Evolutionary conservation across 2,888 invertebrate species (phyloP), one percentile per base, ranked within the genome.

Genomic region (Spodoptera picta): DNA sequence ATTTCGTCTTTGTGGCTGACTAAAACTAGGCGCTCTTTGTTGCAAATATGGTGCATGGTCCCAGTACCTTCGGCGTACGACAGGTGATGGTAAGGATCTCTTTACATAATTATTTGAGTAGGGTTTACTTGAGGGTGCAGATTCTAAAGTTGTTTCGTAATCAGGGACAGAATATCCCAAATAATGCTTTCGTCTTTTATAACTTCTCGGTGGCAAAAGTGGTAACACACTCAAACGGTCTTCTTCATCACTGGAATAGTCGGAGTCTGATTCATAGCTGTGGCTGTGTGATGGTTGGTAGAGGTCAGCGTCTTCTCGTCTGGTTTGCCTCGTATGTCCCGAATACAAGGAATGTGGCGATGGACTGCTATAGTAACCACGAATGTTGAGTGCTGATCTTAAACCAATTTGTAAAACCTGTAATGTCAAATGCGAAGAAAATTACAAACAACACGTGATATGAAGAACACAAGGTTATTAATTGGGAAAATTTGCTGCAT

Each of bases 391-490:
- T 4, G 65, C 71, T 5, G 45, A 23, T 42, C 49, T 56, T 56
- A 70, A 70, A 75, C 47, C 71, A 70, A 72, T 75, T 72, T 72
- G 75, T 54, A 72, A 54, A 54, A 70, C n/a, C 71, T 72, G 75
- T 50, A 53, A 72, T 64, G 36, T 47, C 12, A 46, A 70, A 75
- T 54, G 23, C 36, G 42, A 31, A 54, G 42, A 7, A 75, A 75
- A 72, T 72, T 54, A 64, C 36, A 50, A 60, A 47, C 11, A 47
- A 53, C 47, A 59, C n/a, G 41, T 43, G 46, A 47, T 47, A 49
- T 60, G 10, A 31, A 43, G 42, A 53, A 27, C 27, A 27, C 5
- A 5, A 27, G 27, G 19, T 19, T 19, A 19, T 19, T 19, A 19
- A 27, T 27, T 27, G 2, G 3, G 27, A 27, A 27, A 5, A 19